These are phyloP conservation scores for Quiscalus mexicanus DNA, from an alignment of 2,113 vertebrate genomes.

Conservation along the genomic window DNA sequence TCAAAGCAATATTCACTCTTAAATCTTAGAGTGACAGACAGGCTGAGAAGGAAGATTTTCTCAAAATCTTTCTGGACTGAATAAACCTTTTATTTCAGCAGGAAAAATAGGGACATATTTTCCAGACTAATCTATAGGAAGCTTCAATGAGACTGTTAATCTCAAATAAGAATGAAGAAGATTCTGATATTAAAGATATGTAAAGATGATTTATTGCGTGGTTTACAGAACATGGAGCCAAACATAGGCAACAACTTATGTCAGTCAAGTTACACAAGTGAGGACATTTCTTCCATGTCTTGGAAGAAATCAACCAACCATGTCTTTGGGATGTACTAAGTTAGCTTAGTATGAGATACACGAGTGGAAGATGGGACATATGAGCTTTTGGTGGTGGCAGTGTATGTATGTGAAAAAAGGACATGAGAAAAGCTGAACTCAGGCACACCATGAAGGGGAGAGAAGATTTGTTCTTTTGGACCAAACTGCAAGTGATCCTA, in stretches of 20 bases:
- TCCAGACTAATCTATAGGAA: background rate
- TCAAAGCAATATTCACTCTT: background rate
- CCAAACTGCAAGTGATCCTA: background rate
- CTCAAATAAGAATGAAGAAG: background rate
- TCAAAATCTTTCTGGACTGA: conserved; percentile 4
- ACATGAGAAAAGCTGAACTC: background rate
- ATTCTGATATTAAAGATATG: background rate
- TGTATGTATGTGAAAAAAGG: background rate
- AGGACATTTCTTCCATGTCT: background rate
- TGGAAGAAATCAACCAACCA: background rate
- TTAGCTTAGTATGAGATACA: background rate
- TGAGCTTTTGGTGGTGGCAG: background rate
- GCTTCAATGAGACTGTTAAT: background rate
- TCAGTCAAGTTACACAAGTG: background rate
- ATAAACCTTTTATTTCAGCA: background rate
- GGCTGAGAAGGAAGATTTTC: conserved; percentile 15
- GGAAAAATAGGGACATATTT: background rate
- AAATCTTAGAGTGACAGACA: background rate
- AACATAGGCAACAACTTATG: background rate
- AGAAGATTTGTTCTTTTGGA: background rate
- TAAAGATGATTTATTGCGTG: background rate
- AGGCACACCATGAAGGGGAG: background rate
- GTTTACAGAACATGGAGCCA: background rate
- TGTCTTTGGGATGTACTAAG: background rate
- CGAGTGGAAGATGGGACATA: background rate